phyloP scores from a whole-genome alignment of 2,113 vertebrate genomes.

The Thymallus thymallus region DNA sequence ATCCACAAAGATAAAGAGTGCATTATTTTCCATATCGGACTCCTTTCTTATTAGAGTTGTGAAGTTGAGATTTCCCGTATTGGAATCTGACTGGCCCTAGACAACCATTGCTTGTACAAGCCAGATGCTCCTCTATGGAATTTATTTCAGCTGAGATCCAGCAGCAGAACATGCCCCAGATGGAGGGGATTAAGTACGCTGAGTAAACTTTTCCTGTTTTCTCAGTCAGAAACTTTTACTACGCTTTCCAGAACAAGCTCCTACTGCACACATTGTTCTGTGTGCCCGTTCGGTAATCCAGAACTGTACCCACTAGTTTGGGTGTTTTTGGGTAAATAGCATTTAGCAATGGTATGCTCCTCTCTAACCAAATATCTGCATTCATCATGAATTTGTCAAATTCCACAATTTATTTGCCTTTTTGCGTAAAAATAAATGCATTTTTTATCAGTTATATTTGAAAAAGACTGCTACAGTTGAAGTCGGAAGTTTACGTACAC shows the following conservation, averaged over 20 bases:
- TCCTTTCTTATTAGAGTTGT: not conserved
- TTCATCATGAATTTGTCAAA: too few species aligned
- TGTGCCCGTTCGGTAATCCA: too few species aligned
- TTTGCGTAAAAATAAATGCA: too few species aligned
- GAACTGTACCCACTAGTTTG: slow-evolving; percentile 16
- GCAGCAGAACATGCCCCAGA: slow-evolving; percentile 17
- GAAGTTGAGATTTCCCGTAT: too few species aligned
- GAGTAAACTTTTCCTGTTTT: slow-evolving; percentile 2
- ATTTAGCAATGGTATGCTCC: not conserved
- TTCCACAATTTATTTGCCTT: too few species aligned
- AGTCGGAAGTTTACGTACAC: too few species aligned
- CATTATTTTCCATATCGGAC: too few species aligned
- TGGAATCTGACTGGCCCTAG: not conserved
- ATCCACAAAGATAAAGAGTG: too few species aligned
- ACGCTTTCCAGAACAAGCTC: slow-evolving; percentile 6
- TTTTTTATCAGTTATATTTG: too few species aligned
- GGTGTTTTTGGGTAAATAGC: not conserved
- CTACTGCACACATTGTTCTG: slow-evolving; percentile 29
- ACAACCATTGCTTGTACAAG: not conserved
- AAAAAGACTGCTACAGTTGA: too few species aligned
- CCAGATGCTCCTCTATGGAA: not conserved
- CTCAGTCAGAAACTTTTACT: not conserved
- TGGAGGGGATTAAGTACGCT: not conserved
- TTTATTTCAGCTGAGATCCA: not conserved
- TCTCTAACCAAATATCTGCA: too few species aligned